A percentile compares a stretch with the other conserved stretches of the same genome.
Conservation (phyloP, 2,888 invertebrate species). For the Limulus polyphemus region DNA sequence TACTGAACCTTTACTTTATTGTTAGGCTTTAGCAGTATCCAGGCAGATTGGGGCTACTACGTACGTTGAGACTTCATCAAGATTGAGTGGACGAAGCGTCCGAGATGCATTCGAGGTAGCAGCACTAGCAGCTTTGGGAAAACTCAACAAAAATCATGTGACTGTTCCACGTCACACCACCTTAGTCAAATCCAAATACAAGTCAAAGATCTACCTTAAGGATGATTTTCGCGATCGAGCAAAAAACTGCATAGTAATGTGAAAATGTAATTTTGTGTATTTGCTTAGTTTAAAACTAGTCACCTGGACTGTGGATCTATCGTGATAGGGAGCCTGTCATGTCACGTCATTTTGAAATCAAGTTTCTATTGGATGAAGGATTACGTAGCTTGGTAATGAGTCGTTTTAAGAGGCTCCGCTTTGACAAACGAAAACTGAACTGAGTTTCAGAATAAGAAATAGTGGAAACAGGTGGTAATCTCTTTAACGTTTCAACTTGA, state of each 20-base stretch:
- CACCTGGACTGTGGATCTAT: too few species aligned
- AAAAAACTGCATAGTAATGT: constrained; percentile 21
- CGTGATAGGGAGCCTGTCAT: too few species aligned
- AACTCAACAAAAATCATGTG: constrained; percentile 42
- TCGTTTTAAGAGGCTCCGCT: too few species aligned
- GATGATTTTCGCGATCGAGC: constrained; percentile 6
- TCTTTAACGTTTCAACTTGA: too few species aligned
- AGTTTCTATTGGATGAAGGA: too few species aligned
- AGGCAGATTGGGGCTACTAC: constrained; percentile 51
- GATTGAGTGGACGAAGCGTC: constrained; percentile 48
- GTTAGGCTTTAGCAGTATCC: constrained; percentile 49
- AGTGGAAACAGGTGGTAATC: too few species aligned
- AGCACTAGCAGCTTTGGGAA: constrained; percentile 49
- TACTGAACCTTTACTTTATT: neutral
- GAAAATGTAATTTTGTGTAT: neutral
- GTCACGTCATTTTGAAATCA: too few species aligned
- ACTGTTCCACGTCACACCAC: constrained; percentile 13
- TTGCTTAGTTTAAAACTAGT: too few species aligned
- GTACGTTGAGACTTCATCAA: constrained; percentile 53
- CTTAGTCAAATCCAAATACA: constrained; percentile 11
- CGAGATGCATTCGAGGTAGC: constrained; percentile 54
- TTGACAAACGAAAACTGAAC: too few species aligned
- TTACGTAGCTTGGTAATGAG: too few species aligned
- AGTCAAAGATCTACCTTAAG: constrained; percentile 14
- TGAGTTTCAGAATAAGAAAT: too few species aligned